These are phyloP conservation scores for Sorex araneus DNA, from an alignment of 2,113 vertebrate species.

Conservation along the genomic window DNA sequence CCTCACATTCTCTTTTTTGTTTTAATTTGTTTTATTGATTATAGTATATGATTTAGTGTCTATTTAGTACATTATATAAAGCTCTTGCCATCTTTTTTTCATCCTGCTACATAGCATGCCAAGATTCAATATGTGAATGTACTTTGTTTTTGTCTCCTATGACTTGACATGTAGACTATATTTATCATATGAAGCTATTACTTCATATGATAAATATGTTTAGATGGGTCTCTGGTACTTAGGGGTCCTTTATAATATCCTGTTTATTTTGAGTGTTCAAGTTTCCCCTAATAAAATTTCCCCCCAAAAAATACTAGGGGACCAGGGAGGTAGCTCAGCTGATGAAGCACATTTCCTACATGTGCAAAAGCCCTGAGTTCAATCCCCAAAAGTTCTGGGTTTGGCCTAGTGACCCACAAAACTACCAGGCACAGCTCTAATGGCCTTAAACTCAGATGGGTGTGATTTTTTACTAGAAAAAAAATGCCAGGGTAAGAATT, in stretches of 20 bases:
- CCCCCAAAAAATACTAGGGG: no score
- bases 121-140: conserved; percentile 36
- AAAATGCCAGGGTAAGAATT: conserved; percentile 3
- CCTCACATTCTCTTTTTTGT: not conserved
- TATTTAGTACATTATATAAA: not conserved
- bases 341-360: no score
- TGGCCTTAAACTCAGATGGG: no score
- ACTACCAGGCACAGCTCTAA: no score
- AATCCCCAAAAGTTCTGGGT: no score
- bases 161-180: not conserved
- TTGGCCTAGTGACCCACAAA: no score
- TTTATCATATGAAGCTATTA: conserved; percentile 9
- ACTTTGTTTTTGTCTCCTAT: conserved; percentile 31
- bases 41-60: not conserved
- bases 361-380: no score
- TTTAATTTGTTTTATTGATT: not conserved
- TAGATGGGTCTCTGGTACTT: not conserved
- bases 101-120: not conserved
- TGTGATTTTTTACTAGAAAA: not conserved
- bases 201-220: no score
- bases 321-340: no score
- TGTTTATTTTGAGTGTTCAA: conserved; percentile 20
- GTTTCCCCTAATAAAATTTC: conserved; percentile 8
- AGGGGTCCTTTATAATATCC: not conserved
- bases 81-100: not conserved